Percentiles rank a stretch among this genome's conserved stretches.
Conservation (phyloP, 2,113 vertebrate genomes). For the Trinectes maculatus region DNA sequence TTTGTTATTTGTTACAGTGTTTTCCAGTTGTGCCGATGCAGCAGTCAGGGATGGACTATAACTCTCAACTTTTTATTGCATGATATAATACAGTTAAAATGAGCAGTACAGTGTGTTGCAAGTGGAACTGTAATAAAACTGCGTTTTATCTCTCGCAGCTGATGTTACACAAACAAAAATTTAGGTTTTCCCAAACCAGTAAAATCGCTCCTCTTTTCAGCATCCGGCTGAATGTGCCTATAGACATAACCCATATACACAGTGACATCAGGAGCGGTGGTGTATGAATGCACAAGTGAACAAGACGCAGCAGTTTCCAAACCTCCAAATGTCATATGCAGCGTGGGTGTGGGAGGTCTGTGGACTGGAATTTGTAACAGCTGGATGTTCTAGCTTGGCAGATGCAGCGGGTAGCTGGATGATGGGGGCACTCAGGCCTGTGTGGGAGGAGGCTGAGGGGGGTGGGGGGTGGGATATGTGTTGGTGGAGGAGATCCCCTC, state of each 20-base stretch:
- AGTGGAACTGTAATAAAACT: too few species aligned
- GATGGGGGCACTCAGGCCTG: conserved; percentile 50
- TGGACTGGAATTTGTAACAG: conserved; percentile 72
- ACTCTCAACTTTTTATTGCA: too few species aligned
- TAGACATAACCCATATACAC: neutral
- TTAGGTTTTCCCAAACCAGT: neutral
- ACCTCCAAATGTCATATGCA: conserved; percentile 25
- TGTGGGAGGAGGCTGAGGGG: conserved; percentile 17
- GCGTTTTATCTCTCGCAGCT: too few species aligned
- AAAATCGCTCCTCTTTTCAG: neutral
- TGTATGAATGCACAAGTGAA: conserved; percentile 22
- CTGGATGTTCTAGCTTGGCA: conserved; percentile 64
- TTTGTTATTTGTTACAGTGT: neutral
- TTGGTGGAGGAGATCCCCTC: conserved; percentile 12
- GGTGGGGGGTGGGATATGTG: conserved; percentile 34
- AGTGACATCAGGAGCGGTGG: neutral
- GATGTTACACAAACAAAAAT: too few species aligned
- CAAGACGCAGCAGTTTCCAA: conserved; percentile 19
- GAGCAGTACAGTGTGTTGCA: too few species aligned
- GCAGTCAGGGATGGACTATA: too few species aligned
- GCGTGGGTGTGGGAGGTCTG: conserved; percentile 68
- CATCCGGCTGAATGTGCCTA: neutral
- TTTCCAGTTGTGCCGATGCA: neutral
- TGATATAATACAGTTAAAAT: too few species aligned
- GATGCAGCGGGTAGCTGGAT: conserved; percentile 38